Conservation (phyloP, 2,888 invertebrate species). For the Sabatieria punctata region DNA sequence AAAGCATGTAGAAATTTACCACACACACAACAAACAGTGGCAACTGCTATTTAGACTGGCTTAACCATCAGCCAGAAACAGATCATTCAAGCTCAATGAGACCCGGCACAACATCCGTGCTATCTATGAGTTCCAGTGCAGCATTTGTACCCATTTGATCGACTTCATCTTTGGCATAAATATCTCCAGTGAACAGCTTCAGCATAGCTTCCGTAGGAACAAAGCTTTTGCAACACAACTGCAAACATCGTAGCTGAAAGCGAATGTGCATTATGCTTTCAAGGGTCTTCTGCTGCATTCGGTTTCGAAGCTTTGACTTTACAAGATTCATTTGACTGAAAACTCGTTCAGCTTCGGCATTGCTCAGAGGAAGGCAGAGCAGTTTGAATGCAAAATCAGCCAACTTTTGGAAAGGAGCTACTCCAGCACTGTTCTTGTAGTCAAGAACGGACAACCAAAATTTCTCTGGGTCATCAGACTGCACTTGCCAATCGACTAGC, state of each 20-base stretch:
- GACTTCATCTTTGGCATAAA: not conserved
- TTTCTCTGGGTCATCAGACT: not conserved
- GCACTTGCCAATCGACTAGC: not conserved
- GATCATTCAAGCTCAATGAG: no score
- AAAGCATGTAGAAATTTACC: no score
- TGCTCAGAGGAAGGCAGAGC: not conserved
- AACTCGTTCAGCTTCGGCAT: not conserved
- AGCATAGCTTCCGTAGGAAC: not conserved
- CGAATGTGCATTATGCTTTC: not conserved
- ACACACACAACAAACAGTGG: no score
- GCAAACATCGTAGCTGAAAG: not conserved
- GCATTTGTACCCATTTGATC: no score
- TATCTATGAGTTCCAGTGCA: no score
- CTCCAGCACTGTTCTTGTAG: not conserved
- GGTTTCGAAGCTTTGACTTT: not conserved
- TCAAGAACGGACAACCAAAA: not conserved
- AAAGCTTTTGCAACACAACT: not conserved
- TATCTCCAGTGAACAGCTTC: not conserved
- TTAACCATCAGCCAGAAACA: no score
- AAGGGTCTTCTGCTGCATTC: not conserved
- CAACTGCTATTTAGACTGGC: no score
- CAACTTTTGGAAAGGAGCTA: not conserved
- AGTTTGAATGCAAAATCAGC: not conserved
- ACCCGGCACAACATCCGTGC: no score
- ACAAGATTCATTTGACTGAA: not conserved